Evolutionary conservation across 2,888 invertebrate species (phyloP), one percentile per base, ranked within the genome.

Genomic region (Cephalotes varians): DNA sequence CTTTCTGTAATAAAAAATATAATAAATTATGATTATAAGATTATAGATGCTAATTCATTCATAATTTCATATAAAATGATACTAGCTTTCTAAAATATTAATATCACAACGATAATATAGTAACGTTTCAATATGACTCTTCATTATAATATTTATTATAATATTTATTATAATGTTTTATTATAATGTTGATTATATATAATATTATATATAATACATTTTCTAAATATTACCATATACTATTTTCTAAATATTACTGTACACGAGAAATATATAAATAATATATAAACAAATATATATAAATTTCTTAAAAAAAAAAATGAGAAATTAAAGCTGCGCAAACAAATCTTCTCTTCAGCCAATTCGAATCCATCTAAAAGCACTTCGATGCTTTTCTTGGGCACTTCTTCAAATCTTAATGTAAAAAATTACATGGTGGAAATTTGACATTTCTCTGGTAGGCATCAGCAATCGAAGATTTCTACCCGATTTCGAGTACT

Each of bases 381-480:
- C 31, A 71, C 72, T 77, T 77, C 21, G 31, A 77, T 10, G 56
- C 44, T 54, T 25, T 28, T 72, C 7, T 6, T 56, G 54, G 54
- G 28, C 28, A 15, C 7, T 69, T 69, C 18, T 72, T 77, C 10
- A 44, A 77, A 56, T 54, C 10, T 72, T 44, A 56, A 6, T 7
- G 15, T 40, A 77, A 77, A 77, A 54, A 0, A 56, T 56, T 56
- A 56, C 1, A 54, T 62, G 18, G 25, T 60, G 4, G 40, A 25
- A 47, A 47, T 28, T 40, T 80, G 49, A 28, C 12, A 15, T 82
- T 67, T 82, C 47, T 67, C 31, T 34, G 54, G 44, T 82, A 82
- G 77, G 82, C 44, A 54, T 82, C 65, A 82, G 58, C 65, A 40
- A 49, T n/a, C 82, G 82, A 77, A 76, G 82, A 65, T 77, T 77